Evolutionary conservation across 2,113 vertebrate genomes (phyloP).

Genomic region (Alligator mississippiensis): DNA sequence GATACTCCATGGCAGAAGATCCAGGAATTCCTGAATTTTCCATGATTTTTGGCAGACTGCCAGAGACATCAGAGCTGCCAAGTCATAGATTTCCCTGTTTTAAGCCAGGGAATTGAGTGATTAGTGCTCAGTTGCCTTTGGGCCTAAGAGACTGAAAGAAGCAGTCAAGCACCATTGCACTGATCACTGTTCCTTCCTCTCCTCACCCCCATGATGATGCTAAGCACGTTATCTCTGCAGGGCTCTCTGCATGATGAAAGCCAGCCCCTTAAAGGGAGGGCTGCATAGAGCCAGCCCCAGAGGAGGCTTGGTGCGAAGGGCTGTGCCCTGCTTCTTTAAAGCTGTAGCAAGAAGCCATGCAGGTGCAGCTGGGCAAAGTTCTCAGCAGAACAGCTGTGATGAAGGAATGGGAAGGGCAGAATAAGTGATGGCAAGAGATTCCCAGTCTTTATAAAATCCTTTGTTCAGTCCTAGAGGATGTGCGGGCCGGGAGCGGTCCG

Average conservation of each 20-base stretch:
- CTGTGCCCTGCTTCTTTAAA: background rate
- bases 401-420: background rate
- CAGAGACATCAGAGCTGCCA: conserved; percentile 22
- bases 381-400: rapidly evolving
- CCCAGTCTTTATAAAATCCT: background rate
- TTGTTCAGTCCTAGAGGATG: background rate
- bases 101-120: background rate
- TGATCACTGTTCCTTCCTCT: background rate
- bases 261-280: background rate
- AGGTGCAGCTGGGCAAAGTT: background rate
- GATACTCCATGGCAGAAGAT: background rate
- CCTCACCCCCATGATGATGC: rapidly evolving
- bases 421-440: rapidly evolving
- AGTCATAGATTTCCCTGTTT: background rate
- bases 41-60: background rate
- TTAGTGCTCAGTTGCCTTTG: background rate
- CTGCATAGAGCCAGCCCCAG: background rate
- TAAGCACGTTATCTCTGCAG: background rate
- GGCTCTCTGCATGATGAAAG: background rate
- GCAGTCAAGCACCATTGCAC: background rate
- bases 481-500: no score
- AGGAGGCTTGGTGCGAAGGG: rapidly evolving
- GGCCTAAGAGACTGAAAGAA: background rate
- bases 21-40: conserved; percentile 38
- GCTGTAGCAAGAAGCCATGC: background rate